Conservation (phyloP, 1,140 invertebrate species). For the Musca vetustissima region DNA sequence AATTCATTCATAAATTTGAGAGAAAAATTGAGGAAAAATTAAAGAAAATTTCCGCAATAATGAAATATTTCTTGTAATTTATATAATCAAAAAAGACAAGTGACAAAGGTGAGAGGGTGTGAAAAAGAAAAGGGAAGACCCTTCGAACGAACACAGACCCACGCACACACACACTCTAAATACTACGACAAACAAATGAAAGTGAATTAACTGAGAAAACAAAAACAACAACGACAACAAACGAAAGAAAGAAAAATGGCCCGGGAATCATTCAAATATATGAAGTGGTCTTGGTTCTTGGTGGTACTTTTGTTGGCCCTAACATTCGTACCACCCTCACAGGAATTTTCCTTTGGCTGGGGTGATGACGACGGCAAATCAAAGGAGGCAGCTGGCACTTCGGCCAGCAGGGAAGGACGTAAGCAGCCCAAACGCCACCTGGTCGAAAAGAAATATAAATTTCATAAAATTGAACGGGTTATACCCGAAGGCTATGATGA, state of each 20-base stretch:
- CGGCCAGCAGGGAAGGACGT: not conserved
- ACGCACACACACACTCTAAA: too few relatives aligned
- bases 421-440: conserved; percentile 26
- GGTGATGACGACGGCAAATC: conserved; percentile 15
- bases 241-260: not conserved
- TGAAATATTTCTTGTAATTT: not conserved
- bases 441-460: conserved; percentile 39
- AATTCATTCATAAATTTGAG: not conserved
- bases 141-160: too few relatives aligned
- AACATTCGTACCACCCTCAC: conserved; percentile 18
- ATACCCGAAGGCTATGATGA: conserved; percentile 29
- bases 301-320: conserved; percentile 22
- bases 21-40: not conserved
- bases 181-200: conserved; percentile 5
- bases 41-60: conserved; percentile 1
- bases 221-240: too few relatives aligned
- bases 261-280: conserved; percentile 10
- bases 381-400: not conserved
- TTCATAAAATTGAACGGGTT: conserved; percentile 41
- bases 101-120: not conserved
- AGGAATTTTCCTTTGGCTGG: conserved; percentile 27
- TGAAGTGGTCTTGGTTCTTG: not conserved
- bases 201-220: not conserved
- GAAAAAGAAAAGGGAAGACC: too few relatives aligned
- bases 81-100: not conserved